A percentile compares a stretch with the other conserved stretches of the same genome.
phyloP scores from a whole-genome alignment of 2,113 vertebrate species.

The Cyphomyrus discorhynchus region DNA sequence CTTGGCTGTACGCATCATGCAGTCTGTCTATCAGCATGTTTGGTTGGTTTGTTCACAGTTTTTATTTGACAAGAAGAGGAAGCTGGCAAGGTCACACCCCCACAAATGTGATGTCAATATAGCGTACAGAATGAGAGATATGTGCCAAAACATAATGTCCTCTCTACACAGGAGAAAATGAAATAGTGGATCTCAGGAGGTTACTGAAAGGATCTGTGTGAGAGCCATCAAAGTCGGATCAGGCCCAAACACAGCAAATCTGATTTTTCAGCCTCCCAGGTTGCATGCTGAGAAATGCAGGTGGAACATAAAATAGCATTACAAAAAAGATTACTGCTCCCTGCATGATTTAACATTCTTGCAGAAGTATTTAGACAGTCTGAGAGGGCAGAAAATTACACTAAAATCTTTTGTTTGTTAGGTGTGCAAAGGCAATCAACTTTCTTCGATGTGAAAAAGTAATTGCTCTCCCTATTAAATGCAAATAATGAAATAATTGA shows the following conservation, averaged over 20 bases:
- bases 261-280: not conserved
- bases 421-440: not conserved
- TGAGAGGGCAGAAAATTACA: not conserved
- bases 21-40: not conserved
- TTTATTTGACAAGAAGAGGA: not conserved
- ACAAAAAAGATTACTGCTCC: not conserved
- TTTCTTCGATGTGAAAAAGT: not conserved
- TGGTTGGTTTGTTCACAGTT: not conserved
- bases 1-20: not conserved
- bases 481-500: not conserved
- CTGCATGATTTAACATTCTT: not conserved
- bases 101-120: not conserved
- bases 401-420: not conserved
- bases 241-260: not conserved
- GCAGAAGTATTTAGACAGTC: not conserved
- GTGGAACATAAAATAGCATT: not conserved
- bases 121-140: not conserved
- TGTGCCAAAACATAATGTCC: not conserved
- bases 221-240: not conserved
- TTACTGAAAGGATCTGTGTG: not conserved
- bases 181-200: not conserved
- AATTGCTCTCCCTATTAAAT: not conserved
- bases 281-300: not conserved
- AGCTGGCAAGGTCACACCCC: no score
- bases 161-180: not conserved